Evolutionary conservation across 1,140 invertebrate species (phyloP).

Genomic region (Pseudomyrmex pallidus): DNA sequence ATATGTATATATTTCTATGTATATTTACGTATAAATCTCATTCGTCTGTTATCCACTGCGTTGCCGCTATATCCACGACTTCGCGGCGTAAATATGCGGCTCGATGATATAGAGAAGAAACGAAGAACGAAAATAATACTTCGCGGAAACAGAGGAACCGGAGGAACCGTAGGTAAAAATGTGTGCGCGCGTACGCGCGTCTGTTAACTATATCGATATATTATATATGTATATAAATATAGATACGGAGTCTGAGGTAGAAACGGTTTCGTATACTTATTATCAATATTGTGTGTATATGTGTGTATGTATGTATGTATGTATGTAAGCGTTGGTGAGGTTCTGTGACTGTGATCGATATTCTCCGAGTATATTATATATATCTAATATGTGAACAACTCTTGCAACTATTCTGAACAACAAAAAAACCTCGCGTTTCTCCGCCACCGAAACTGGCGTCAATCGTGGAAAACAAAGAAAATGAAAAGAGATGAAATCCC

Average conservation of each 20-base stretch:
- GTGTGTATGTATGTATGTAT: neutral
- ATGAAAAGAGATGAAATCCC: neutral
- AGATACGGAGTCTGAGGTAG: constrained; percentile 74
- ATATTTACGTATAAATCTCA: constrained; percentile 55
- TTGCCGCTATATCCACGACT: constrained; percentile 26
- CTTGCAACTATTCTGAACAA: constrained; percentile 20
- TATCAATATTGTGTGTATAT: constrained; percentile 59
- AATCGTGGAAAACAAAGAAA: neutral
- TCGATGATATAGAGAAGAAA: constrained; percentile 29
- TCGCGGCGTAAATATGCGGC: constrained; percentile 34
- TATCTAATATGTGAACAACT: constrained; percentile 38
- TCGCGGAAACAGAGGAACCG: constrained; percentile 25
- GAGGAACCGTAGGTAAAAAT: constrained; percentile 34
- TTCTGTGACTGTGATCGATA: constrained; percentile 29
- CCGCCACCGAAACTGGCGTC: neutral
- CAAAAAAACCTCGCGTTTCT: constrained; percentile 1
- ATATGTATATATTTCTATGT: constrained; percentile 52
- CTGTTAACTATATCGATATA: constrained; percentile 56
- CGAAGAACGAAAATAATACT: constrained; percentile 50
- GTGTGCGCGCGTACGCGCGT: constrained; percentile 1
- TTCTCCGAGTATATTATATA: constrained; percentile 51
- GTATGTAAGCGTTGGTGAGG: constrained; percentile 36
- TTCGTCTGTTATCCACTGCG: constrained; percentile 35
- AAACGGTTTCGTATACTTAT: constrained; percentile 78
- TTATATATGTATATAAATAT: constrained; percentile 52